Evolutionary conservation across 1,140 invertebrate genomes (phyloP).

Genomic region (Lepidurus apus): DNA sequence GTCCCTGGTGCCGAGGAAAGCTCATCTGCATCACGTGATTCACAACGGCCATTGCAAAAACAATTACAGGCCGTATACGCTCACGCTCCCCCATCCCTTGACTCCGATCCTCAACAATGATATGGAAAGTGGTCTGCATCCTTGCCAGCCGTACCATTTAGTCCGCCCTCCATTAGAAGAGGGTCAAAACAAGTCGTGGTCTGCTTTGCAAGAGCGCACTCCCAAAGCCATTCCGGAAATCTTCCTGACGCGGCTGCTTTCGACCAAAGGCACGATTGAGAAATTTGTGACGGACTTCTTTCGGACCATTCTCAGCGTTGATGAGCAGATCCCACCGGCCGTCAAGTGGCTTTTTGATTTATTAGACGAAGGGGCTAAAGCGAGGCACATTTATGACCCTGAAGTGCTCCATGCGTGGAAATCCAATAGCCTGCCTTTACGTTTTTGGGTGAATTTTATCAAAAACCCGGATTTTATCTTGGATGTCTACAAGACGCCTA

Average conservation of each 20-base stretch:
- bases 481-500: conserved; percentile 87
- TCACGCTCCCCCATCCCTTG: conserved; percentile 34
- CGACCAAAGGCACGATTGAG: conserved; percentile 91
- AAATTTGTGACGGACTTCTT: conserved; percentile 96
- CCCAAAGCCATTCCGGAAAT: conserved; percentile 94
- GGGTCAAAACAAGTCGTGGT: conserved; percentile 35
- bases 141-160: conserved; percentile 67
- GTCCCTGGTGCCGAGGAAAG: conserved; percentile 82
- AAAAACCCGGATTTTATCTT: conserved; percentile 97
- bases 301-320: conserved; percentile 77
- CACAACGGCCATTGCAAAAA: conserved; percentile 37
- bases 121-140: conserved; percentile 31
- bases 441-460: conserved; percentile 96
- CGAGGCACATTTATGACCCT: conserved; percentile 74
- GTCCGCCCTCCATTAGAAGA: conserved; percentile 72
- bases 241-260: conserved; percentile 77
- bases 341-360: conserved; percentile 95
- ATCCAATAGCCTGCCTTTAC: conserved; percentile 84
- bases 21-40: conserved; percentile 59
- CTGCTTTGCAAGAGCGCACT: conserved; percentile 55
- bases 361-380: conserved; percentile 79
- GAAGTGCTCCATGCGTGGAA: conserved; percentile 95
- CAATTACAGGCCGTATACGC: conserved; percentile 37
- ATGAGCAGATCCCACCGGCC: conserved; percentile 81
- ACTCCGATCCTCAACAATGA: conserved; percentile 51